Percentiles rank a stretch among this genome's conserved stretches.
Conservation (phyloP, 1,140 invertebrate species). For the Lepidurus couesii region DNA sequence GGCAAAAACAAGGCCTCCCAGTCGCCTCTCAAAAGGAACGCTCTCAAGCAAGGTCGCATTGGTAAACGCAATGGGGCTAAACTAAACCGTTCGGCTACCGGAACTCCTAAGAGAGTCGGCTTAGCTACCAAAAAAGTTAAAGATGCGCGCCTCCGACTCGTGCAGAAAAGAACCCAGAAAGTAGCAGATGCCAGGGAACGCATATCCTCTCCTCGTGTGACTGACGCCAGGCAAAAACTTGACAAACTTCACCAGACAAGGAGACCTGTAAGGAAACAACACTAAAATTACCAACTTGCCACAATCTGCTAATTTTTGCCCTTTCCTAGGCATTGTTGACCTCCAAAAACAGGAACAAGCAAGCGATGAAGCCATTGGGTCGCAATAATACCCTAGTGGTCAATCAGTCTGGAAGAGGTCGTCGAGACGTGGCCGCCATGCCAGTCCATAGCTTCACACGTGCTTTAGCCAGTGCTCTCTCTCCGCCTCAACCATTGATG, state of each 20-base stretch:
- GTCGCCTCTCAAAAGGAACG: background rate
- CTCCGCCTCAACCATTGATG: background rate
- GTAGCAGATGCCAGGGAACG: conserved; percentile 63
- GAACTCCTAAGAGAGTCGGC: background rate
- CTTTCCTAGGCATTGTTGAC: background rate
- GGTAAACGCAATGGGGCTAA: background rate
- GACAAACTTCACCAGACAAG: conserved; percentile 47
- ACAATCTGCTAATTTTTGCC: background rate
- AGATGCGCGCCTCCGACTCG: conserved; percentile 63
- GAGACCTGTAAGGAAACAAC: background rate
- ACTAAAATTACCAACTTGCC: background rate
- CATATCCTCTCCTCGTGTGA: conserved; percentile 55
- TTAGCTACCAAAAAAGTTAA: conserved; percentile 40
- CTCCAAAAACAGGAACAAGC: background rate
- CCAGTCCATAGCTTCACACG: background rate
- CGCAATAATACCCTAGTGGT: background rate
- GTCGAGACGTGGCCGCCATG: conserved; percentile 6
- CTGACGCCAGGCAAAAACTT: conserved; percentile 57
- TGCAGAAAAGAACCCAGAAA: conserved; percentile 59
- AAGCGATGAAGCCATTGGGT: background rate
- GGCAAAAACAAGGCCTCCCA: background rate
- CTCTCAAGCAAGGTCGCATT: conserved; percentile 15
- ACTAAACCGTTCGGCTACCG: conserved; percentile 17
- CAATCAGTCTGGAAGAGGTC: background rate
- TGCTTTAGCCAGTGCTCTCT: background rate